Evolutionary conservation across 2,113 vertebrate species (phyloP), one percentile per base, ranked within the genome.

Genomic region (Numenius arquata): DNA sequence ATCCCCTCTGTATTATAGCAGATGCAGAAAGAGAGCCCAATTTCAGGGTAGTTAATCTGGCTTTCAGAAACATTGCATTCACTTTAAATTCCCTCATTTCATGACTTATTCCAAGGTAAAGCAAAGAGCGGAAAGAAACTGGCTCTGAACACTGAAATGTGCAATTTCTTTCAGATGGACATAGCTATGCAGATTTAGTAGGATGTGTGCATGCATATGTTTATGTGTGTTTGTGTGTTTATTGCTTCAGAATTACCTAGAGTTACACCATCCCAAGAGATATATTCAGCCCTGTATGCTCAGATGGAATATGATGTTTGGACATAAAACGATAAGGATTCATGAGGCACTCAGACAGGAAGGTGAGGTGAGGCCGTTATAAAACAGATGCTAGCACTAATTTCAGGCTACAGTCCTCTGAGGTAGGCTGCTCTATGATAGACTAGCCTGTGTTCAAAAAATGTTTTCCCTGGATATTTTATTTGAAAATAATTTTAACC

Each of bases 201-300:
- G 89, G 77, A 94, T 94, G 93, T 95, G 93, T 79, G 75, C 66
- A 59, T 86, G 95, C 94, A 94, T 97, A 89, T 82, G 94, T 96
- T 96, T 95, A 82, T 87, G 43, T 78, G 89, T 72, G 73, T 92
- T 92, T 88, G 68, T 93, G 80, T 95, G 87, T 77, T 96, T 91
- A 96, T 95, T 91, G 91, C 87, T 92, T 79, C 73, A 95, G 86
- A 90, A 93, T 43, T 88, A 71, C 80, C 84, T 92, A 36, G 65
- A 90, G 84, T 96, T 94, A 89, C 94, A 94, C 88, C 91, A 91
- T 94, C 92, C 93, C 96, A 73, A 63, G 94, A 91, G 90, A 79
- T 83, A 67, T 73, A 89, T 91, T 96, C 91, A 88, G 38, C 15
- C 77, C 34, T 72, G 65, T 81, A 38, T 90, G 45, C 66, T 95